Evolutionary conservation across 2,797 vertebrate species (phyloP), one percentile per base, ranked within the genome.

Genomic region (Vultur gryphus): DNA sequence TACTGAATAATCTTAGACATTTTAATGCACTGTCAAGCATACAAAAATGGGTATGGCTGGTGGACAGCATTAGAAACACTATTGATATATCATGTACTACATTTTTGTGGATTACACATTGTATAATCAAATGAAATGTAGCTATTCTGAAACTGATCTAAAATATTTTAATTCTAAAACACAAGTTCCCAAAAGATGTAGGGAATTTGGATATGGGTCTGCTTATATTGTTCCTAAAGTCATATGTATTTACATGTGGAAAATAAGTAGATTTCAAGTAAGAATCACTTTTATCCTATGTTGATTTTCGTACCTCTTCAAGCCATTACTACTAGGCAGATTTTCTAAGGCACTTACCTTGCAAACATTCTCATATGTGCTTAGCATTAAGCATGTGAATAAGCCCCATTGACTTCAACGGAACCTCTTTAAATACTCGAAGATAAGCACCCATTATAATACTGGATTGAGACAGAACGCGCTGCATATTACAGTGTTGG

Each of bases 251-350:
- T 72, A 76, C 11, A n/a, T 6, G 17, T 79, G 24, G 35, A 83
- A 83, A 73, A 89, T 83, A 92, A 73, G 73, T 52, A 93, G 69
- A 72, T 92, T 94, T 94, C 70, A 97, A 95, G 92, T 91, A 96
- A 93, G 72, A 95, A 79, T 52, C 28, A 87, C 91, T 97, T 97
- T 94, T 91, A 72, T 78, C 65, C 88, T 96, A 69, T 61, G 90
- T 89, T 97, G 92, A 89, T 96, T 96, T 97, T 97, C 92, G 90
- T 89, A 91, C 29, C 78, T 92, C 82, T 96, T 92, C 79, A 94
- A 97, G 88, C 44, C 64, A 48, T 44, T 69, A 57, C 37, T n/a
- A 71, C 33, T 18, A 51, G 35, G 62, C 46, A 84, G 43, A 76
- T 82, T 94, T 91, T 72, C 76, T 93, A 90, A 81, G 57, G 65